phyloP scores from a whole-genome alignment of 2,797 vertebrate genomes.

The Delichon dasypus region DNA sequence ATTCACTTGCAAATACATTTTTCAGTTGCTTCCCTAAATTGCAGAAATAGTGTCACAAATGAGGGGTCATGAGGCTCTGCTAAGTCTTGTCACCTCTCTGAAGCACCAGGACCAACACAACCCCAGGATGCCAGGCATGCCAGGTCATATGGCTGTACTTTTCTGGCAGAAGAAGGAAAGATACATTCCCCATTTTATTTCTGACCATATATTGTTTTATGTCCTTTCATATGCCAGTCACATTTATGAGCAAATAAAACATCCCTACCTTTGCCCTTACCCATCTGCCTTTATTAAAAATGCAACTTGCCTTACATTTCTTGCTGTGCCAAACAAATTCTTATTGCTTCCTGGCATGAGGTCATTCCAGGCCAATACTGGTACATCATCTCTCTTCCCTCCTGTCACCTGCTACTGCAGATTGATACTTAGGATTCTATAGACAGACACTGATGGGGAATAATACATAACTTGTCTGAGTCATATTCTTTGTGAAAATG shows the following conservation, averaged over 20 bases:
- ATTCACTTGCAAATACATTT: not conserved
- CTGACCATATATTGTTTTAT: not conserved
- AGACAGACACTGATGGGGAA: not conserved
- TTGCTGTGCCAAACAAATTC: not conserved
- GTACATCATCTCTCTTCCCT: not conserved
- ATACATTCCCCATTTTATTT: not conserved
- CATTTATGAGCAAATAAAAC: not conserved
- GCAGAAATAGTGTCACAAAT: not conserved
- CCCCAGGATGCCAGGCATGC: not conserved
- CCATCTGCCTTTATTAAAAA: not conserved
- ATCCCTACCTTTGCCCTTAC: not conserved
- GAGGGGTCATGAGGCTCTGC: not conserved
- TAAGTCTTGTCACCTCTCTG: not conserved
- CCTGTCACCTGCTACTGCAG: not conserved
- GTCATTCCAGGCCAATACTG: not conserved
- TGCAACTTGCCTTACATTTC: not conserved
- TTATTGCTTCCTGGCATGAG: not conserved
- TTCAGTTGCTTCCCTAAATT: not conserved
- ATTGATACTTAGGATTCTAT: not conserved
- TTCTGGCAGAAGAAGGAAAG: not conserved
- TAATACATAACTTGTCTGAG: not conserved
- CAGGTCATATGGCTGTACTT: not conserved
- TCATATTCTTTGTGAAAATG: not conserved
- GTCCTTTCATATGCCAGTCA: not conserved
- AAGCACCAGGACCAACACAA: not conserved